phyloP scores from a whole-genome alignment of 92 coral and sea anemone species.

The Isaurus tuberculatus region DNA sequence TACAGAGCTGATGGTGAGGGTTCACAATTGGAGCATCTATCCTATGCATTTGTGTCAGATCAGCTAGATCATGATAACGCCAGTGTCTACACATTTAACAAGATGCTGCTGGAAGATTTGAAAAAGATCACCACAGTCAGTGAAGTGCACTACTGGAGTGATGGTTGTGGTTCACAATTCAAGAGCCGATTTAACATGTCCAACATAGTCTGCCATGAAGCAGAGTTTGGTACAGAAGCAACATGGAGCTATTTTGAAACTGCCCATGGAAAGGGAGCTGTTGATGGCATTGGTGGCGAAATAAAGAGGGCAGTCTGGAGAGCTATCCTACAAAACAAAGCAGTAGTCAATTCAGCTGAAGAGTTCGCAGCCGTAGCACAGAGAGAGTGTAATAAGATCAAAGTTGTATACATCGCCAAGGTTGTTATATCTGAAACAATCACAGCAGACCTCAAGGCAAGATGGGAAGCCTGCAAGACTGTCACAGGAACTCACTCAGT shows the following conservation, averaged over 20 bases:
- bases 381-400: constrained; percentile 13
- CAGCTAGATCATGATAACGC: constrained; percentile 7
- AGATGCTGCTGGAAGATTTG: constrained; percentile 9
- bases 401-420: constrained; percentile 14
- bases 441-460: constrained; percentile 22
- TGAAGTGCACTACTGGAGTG: constrained; percentile 61
- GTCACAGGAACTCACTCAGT: constrained; percentile 18
- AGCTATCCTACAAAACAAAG: constrained; percentile 49
- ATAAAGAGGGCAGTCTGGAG: constrained; percentile 57
- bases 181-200: constrained; percentile 52
- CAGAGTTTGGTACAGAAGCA: constrained; percentile 47
- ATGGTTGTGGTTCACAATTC: constrained; percentile 63
- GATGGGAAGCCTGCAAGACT: constrained; percentile 21
- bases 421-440: constrained; percentile 21
- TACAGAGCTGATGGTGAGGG: neutral
- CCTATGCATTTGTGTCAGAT: constrained; percentile 23
- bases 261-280: constrained; percentile 60
- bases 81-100: constrained; percentile 43
- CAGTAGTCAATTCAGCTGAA: constrained; percentile 45
- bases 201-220: constrained; percentile 27
- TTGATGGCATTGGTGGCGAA: constrained; percentile 57
- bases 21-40: neutral
- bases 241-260: constrained; percentile 60
- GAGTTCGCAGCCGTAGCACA: constrained; percentile 2
- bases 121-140: constrained; percentile 26